phyloP scores from a whole-genome alignment of 2,797 vertebrate species.

The Limosa lapponica region DNA sequence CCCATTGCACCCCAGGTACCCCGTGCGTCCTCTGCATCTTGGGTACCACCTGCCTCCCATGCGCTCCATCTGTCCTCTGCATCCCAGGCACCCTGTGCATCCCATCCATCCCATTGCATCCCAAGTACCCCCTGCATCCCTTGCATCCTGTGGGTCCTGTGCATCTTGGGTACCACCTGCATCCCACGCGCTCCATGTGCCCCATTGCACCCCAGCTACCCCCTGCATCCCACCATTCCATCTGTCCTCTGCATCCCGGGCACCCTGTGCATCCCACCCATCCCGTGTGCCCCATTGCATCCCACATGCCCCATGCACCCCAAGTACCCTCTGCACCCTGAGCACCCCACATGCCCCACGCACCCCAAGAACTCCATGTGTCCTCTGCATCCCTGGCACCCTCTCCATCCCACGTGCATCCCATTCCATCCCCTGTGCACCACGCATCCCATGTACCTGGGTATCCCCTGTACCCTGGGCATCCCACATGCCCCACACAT shows the following conservation, averaged over 20 bases:
- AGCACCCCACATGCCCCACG: background rate
- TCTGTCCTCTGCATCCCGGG: background rate
- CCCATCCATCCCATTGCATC: no score
- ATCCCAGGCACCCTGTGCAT: rapidly evolving
- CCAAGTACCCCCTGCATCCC: rapidly evolving
- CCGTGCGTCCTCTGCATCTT: background rate
- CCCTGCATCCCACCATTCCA: no score
- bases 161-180: rapidly evolving
- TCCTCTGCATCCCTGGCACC: background rate
- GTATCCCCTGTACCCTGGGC: no score
- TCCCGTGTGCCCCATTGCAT: rapidly evolving
- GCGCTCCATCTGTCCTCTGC: background rate
- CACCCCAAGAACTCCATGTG: background rate
- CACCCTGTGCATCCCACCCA: rapidly evolving
- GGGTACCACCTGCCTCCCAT: background rate
- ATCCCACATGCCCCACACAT: background rate
- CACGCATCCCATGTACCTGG: no score
- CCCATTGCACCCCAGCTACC: background rate
- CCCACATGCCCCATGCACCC: no score
- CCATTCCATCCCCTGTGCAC: background rate
- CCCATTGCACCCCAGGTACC: rapidly evolving
- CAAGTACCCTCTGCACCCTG: no score
- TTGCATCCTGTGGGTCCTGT: rapidly evolving
- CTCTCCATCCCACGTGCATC: rapidly evolving
- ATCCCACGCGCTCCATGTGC: background rate